Percentiles rank a stretch among this genome's conserved stretches.
These are phyloP conservation scores for Rhinichthys klamathensis DNA, from an alignment of 2,113 vertebrate species.

Conservation along the genomic window DNA sequence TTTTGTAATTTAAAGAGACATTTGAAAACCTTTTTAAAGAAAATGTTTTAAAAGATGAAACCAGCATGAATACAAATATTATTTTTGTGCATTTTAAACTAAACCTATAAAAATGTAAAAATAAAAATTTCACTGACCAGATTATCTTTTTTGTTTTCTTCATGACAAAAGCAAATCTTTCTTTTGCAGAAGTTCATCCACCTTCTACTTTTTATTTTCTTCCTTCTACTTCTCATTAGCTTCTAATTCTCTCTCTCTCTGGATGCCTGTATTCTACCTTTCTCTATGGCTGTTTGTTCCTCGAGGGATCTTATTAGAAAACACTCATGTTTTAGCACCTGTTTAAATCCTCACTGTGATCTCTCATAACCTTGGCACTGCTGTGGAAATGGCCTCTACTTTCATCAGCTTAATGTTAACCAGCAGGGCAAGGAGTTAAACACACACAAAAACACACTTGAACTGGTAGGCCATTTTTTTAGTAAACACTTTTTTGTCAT, in stretches of 20 bases:
- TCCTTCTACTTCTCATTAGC: rapidly evolving
- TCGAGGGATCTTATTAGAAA: conserved; percentile 77
- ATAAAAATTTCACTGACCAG: not conserved
- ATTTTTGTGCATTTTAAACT: not conserved
- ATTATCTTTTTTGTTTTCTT: not conserved
- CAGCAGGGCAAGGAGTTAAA: not conserved
- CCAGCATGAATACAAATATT: not conserved
- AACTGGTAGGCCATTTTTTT: not conserved
- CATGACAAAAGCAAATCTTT: not conserved
- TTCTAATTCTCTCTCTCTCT: conserved; percentile 47
- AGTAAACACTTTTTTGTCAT: too few relatives aligned
- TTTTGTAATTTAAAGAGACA: not conserved
- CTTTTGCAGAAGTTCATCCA: not conserved
- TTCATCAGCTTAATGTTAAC: conserved; percentile 68
- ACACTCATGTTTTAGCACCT: conserved; percentile 75
- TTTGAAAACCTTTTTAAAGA: not conserved
- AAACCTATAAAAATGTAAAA: not conserved
- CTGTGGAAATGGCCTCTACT: conserved; percentile 69
- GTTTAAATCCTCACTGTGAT: conserved; percentile 75
- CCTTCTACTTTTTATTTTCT: not conserved
- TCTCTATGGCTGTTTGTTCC: conserved; percentile 57
- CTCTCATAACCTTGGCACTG: conserved; percentile 72
- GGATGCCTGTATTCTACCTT: conserved; percentile 64
- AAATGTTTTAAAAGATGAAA: not conserved
- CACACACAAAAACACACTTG: not conserved